Evolutionary conservation across 2,113 vertebrate genomes (phyloP), one percentile per base, ranked within the genome.

Genomic region (Aphyosemion australe): DNA sequence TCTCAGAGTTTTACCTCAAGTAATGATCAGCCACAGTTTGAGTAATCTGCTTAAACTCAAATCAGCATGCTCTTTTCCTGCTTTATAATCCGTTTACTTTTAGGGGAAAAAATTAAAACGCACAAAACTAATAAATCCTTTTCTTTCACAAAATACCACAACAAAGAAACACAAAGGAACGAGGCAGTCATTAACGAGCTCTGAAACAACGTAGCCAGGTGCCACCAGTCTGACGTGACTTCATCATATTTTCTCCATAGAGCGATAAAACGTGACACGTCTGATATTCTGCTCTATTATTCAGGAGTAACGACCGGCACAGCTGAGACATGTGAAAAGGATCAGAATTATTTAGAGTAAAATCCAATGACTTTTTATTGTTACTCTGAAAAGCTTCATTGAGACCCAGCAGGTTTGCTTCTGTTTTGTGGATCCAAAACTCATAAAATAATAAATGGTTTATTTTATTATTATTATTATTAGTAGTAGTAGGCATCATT

Each of bases 311-410:
- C 26, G 49, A 53, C 41, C 42, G 26, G 14, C 46, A 37, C 2
- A 21, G 14, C 41, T 46, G 53, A 52, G 50, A 56, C 15, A 65
- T 49, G 50, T 19, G 11, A 68, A 15, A 56, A 12, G 53, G 16
- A 10, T 76, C 60, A 8, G n/a, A 13, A 76, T 31, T 10, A 56
- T 52, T 65, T 54, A 0, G 2, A 26, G 50, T 39, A n/a, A 75
- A 72, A 55, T 61, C 56, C 63, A 58, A 12, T 50, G 54, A 72
- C 79, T 72, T 84, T 70, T 70, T 42, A n/a, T n/a, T n/a, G n/a
- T 60, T 64, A 80, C 74, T 73, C 74, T 83, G 41, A 60, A 63
- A 78, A 80, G 78, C 74, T 69, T 63, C 61, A 59, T 61, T 10
- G 8, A 72, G 64, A 72, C 41, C 56, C 42, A 56, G 72, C 60